phyloP scores from a whole-genome alignment of 1,140 invertebrate genomes.

The Steinernema feltiae region DNA sequence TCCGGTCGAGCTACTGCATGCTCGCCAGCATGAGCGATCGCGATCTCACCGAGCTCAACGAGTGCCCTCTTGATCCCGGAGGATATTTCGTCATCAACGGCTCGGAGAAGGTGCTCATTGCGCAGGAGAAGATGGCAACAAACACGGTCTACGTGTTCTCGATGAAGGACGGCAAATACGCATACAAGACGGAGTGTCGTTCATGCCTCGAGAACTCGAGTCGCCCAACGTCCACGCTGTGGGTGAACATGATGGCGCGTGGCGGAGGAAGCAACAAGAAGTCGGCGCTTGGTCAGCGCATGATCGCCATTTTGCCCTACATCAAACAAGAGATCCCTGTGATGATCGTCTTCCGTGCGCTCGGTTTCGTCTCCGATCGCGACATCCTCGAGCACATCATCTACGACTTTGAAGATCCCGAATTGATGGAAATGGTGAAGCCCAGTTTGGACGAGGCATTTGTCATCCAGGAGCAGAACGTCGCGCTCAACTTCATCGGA shows the following conservation, averaged over 20 bases:
- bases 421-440: slow-evolving; percentile 99
- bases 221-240: slow-evolving; percentile 84
- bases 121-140: slow-evolving; percentile 99
- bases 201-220: slow-evolving; percentile 88
- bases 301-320: slow-evolving; percentile 93
- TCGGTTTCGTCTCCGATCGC: slow-evolving; percentile 95
- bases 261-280: slow-evolving; percentile 66
- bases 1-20: slow-evolving; percentile 90
- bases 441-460: slow-evolving; percentile 97
- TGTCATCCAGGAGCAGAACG: slow-evolving; percentile 94
- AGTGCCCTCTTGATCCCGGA: slow-evolving; percentile 94
- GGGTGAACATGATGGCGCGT: slow-evolving; percentile 99
- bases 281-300: slow-evolving; percentile 92
- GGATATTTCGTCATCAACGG: slow-evolving; percentile 94
- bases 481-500: slow-evolving; percentile 95
- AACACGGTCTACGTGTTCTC: slow-evolving; percentile 98
- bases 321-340: slow-evolving; percentile 98
- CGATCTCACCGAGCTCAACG: slow-evolving; percentile 95
- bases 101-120: slow-evolving; percentile 90
- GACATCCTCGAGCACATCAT: slow-evolving; percentile 98
- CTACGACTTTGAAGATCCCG: slow-evolving; percentile 93
- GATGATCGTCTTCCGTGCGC: slow-evolving; percentile 90
- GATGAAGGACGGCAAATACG: slow-evolving; percentile 90
- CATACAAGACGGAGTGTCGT: slow-evolving; percentile 89
- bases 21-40: slow-evolving; percentile 86